A percentile compares a stretch with the other conserved stretches of the same genome.
These are phyloP conservation scores for Orientallactaga bullata DNA, from an alignment of 2,113 vertebrate genomes.

Conservation along the genomic window DNA sequence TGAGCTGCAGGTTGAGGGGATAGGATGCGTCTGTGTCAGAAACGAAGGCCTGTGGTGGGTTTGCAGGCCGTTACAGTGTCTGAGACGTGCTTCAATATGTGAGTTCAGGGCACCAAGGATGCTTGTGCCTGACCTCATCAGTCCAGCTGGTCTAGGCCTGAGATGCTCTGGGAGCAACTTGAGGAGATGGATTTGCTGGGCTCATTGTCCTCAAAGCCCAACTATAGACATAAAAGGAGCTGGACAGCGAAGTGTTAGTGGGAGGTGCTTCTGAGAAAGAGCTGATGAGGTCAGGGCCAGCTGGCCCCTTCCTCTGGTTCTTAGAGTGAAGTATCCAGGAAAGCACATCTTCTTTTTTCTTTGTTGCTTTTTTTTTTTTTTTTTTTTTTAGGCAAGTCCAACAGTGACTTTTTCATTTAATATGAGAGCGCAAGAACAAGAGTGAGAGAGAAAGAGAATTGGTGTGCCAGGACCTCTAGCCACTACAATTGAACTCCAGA, in stretches of 20 bases:
- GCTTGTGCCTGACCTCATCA: background rate
- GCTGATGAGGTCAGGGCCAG: background rate
- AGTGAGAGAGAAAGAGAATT: too few species aligned
- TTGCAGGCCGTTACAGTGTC: accelerated
- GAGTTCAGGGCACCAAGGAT: too few species aligned
- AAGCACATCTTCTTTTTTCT: background rate
- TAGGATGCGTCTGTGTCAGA: background rate
- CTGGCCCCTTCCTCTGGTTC: background rate
- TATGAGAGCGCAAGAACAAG: too few species aligned
- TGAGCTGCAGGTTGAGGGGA: background rate
- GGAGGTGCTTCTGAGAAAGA: background rate
- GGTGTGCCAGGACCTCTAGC: too few species aligned
- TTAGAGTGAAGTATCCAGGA: background rate
- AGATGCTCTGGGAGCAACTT: background rate
- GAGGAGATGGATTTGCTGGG: background rate
- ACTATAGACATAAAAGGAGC: background rate
- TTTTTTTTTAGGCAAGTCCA: too few species aligned
- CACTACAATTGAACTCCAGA: too few species aligned
- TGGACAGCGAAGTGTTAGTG: too few species aligned
- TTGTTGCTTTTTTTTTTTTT: too few species aligned
- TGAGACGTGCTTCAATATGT: background rate
- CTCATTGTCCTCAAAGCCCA: background rate
- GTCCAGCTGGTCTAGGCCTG: background rate
- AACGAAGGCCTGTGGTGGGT: background rate
- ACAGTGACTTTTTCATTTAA: background rate